Conservation (phyloP, 2,888 invertebrate species). For the Rhorus exstirpatorius region DNA sequence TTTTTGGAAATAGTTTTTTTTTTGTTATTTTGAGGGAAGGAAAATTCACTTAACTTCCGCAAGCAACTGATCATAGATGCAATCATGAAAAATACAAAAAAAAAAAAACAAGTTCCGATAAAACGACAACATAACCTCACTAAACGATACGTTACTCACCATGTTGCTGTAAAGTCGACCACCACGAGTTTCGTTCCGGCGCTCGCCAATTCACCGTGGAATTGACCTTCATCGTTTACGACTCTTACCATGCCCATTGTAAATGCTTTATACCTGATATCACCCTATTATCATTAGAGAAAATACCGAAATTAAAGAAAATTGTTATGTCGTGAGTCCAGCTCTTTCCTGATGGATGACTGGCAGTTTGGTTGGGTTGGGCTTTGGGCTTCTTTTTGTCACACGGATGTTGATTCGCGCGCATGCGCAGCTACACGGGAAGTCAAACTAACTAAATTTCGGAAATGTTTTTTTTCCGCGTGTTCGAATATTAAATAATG, state of each 20-base stretch:
- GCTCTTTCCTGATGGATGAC: constrained; percentile 56
- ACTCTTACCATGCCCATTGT: constrained; percentile 89
- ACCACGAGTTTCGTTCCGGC: constrained; percentile 96
- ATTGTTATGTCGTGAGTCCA: neutral
- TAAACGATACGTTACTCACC: constrained; percentile 88
- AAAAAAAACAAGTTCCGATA: constrained; percentile 20
- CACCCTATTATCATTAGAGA: constrained; percentile 24
- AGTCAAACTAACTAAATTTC: no score
- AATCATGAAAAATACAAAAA: constrained; percentile 7
- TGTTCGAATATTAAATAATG: no score
- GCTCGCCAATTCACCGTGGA: constrained; percentile 93
- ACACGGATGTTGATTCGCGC: constrained; percentile 14
- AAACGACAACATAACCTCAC: constrained; percentile 75
- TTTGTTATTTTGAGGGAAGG: no score
- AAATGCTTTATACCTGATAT: constrained; percentile 38
- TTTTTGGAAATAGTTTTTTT: no score
- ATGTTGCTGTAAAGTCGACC: constrained; percentile 97
- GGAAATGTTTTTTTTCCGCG: no score
- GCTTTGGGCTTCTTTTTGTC: constrained; percentile 21
- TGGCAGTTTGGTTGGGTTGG: constrained; percentile 52
- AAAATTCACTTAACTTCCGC: no score
- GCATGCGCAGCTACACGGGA: constrained; percentile 28
- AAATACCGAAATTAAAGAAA: neutral
- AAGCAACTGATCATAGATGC: no score
- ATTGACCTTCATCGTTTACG: constrained; percentile 93